Base-by-base conservation (phyloP, 2,113 vertebrate species). In the Macroglossus sobrinus region DNA sequence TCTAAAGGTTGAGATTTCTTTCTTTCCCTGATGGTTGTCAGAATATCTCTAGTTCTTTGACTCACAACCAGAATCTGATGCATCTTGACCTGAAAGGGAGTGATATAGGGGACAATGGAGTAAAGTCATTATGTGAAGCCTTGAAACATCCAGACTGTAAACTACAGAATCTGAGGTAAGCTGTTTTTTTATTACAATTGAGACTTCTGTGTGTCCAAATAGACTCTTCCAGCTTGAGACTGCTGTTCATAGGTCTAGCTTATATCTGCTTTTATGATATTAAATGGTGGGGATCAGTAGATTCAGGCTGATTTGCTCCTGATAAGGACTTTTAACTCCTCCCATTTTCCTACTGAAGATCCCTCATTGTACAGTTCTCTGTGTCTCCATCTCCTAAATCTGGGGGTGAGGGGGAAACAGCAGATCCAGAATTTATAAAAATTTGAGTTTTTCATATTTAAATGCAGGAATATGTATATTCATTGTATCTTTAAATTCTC, bases 111-210 rank as follows among this genome's bases (percentile, higher is more conserved):
- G 87, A 88, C 18, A 26, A 7, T 81, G 97, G 80, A 57, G 47
- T 95, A 7, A 72, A 74, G 24, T 84, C 55, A 47, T 69, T 97
- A 72, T 96, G 97, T 50, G 64, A 95, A 69, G 89, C 45, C 12
- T 81, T 98, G 92, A 71, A 89, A 90, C 28, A 61, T 19, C 89
- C 81, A 69, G 16, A 68, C 2, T 97, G 97, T 78, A 95, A 92
- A 68, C 80, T 97, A 22, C 96, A 96, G 92, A 93, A 50, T 59
- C 92, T 97, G 84, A 84, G 89, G 97, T 98, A 95, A 97, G 87
- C 66, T 1, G 2, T 19, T 96, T 55, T 69, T 93, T n/a, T 26
- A 38, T 50, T 89, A 53, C 38, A 89, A 75, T 10, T 82, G 79
- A 74, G 19, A 68, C 8, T 82, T 95, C 64, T 47, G 1, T 85